Percentiles rank a stretch among this genome's conserved stretches.
Evolutionary conservation across 2,797 vertebrate genomes (phyloP).

Genomic region (Sternotherus odoratus): DNA sequence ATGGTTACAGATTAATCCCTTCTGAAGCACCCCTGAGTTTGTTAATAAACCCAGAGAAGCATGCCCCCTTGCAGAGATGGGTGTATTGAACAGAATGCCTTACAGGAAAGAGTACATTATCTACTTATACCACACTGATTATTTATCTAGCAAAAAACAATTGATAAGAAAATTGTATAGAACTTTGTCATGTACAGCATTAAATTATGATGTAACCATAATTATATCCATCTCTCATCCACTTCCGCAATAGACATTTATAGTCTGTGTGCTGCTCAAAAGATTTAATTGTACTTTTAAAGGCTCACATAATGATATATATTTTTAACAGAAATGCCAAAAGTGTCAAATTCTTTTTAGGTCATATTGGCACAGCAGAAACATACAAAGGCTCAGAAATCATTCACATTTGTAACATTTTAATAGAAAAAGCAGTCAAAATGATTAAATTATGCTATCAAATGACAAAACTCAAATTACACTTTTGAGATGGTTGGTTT

Average conservation of each 20-base stretch:
- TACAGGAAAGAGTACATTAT: conserved; percentile 1
- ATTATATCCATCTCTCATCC: too few relatives aligned
- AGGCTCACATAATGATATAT: conserved; percentile 1
- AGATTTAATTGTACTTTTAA: conserved; percentile 17
- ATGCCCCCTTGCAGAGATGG: background rate
- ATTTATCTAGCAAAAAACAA: conserved; percentile 8
- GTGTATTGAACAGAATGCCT: conserved; percentile 21
- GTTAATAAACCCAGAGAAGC: conserved; percentile 1
- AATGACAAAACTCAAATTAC: background rate
- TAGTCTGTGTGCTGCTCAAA: background rate
- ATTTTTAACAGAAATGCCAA: background rate
- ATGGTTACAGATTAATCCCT: conserved; percentile 16
- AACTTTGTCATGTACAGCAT: background rate
- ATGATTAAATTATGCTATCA: background rate
- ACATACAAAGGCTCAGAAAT: background rate
- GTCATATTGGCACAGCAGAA: background rate
- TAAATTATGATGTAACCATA: conserved; percentile 19
- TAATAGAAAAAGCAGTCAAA: background rate
- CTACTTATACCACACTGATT: background rate
- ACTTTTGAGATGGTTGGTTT: background rate
- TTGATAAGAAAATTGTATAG: conserved; percentile 16
- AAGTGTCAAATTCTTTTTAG: background rate
- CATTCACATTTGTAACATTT: background rate
- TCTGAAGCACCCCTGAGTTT: conserved; percentile 26
- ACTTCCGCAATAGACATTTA: too few relatives aligned